These are phyloP conservation scores for Nymphalis polychloros DNA, from an alignment of 2,888 invertebrate species.

Conservation along the genomic window DNA sequence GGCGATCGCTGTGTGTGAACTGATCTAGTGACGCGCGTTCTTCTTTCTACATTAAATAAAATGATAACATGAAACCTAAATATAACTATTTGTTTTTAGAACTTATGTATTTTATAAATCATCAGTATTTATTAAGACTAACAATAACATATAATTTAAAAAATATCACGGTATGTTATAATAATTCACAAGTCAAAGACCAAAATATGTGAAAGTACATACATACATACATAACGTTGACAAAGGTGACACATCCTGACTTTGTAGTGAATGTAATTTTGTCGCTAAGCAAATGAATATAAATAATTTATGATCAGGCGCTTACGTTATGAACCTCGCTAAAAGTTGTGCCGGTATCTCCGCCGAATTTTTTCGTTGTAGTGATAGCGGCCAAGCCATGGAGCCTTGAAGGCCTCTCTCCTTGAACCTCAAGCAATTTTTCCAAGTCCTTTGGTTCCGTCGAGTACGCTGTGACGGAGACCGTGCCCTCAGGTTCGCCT, in stretches of 20 bases:
- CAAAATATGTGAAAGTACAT: no score
- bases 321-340: conserved; percentile 66
- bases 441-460: conserved; percentile 83
- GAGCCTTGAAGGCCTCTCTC: conserved; percentile 64
- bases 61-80: no score
- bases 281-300: conserved; percentile 9
- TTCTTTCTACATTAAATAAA: conserved; percentile 62
- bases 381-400: conserved; percentile 77
- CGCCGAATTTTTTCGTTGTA: conserved; percentile 74
- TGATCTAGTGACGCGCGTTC: conserved; percentile 69
- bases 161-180: background rate
- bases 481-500: conserved; percentile 84
- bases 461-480: conserved; percentile 87
- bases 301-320: conserved; percentile 27
- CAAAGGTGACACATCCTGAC: background rate
- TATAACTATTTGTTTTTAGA: background rate
- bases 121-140: background rate
- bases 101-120: background rate
- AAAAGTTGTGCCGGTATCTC: conserved; percentile 65
- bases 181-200: background rate
- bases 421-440: conserved; percentile 62
- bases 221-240: no score
- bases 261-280: background rate
- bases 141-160: background rate
- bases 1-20: conserved; percentile 68